These are phyloP conservation scores for Pseudomyrmex cubaensis DNA, from an alignment of 1,140 invertebrate genomes.

Conservation along the genomic window DNA sequence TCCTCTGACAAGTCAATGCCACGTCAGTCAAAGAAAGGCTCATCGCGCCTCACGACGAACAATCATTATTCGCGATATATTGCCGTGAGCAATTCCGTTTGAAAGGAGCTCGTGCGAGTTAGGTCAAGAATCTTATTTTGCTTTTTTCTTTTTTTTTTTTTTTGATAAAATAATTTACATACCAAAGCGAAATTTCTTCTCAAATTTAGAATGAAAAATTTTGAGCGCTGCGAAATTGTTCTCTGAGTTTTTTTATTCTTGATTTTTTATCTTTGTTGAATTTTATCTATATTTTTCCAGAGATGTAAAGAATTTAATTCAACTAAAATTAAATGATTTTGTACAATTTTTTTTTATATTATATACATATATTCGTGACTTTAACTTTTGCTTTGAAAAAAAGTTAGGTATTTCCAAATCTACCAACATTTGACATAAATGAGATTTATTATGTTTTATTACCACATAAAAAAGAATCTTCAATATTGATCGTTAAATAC, in stretches of 20 bases:
- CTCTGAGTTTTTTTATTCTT: neutral
- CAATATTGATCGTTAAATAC: neutral
- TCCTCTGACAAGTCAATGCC: conserved; percentile 70
- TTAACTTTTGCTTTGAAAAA: neutral
- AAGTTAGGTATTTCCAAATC: neutral
- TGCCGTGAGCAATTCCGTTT: conserved; percentile 50
- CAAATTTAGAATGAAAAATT: neutral
- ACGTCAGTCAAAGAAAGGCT: conserved; percentile 67
- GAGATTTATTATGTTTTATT: conserved; percentile 1
- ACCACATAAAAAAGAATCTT: neutral
- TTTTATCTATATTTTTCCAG: no score
- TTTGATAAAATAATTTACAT: neutral
- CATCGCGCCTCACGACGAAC: conserved; percentile 58
- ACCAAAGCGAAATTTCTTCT: neutral
- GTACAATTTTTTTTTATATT: no score
- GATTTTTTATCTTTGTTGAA: neutral
- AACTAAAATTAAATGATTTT: no score
- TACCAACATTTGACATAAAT: neutral
- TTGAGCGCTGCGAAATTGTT: neutral
- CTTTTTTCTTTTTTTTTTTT: conserved; percentile 2
- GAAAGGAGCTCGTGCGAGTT: conserved; percentile 41
- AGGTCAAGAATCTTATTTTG: conserved; percentile 17
- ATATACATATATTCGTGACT: no score
- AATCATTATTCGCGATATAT: conserved; percentile 55
- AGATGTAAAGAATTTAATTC: no score